Percentiles rank a stretch among this genome's conserved stretches.
Conservation (phyloP, 2,797 vertebrate genomes). For the Pampus argenteus region DNA sequence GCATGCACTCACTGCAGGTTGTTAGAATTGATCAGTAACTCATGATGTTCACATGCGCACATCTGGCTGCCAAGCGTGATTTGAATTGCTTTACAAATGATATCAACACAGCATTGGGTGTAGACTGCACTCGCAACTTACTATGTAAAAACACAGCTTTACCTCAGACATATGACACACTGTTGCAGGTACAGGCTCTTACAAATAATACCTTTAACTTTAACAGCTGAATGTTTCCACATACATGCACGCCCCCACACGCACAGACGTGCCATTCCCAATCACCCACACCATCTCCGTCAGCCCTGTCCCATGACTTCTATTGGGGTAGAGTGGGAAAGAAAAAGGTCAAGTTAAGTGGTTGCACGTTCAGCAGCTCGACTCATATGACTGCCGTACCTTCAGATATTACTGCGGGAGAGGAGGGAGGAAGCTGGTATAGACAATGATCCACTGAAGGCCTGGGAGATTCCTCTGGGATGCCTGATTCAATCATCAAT, state of each 20-base stretch:
- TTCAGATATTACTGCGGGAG: constrained; percentile 72
- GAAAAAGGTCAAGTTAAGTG: constrained; percentile 69
- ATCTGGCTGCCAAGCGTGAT: constrained; percentile 25
- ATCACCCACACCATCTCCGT: constrained; percentile 59
- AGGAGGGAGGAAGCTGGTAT: constrained; percentile 11
- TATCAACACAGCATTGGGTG: constrained; percentile 9
- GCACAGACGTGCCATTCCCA: constrained; percentile 53
- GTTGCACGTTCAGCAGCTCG: constrained; percentile 75
- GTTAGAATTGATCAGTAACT: constrained; percentile 10
- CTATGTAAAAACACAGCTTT: background rate
- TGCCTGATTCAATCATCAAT: constrained; percentile 52
- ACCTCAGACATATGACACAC: background rate
- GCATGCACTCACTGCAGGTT: constrained; percentile 12
- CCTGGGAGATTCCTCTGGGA: constrained; percentile 32
- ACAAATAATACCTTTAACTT: constrained; percentile 19
- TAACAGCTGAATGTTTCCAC: constrained; percentile 16
- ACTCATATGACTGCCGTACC: constrained; percentile 78
- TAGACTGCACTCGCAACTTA: background rate
- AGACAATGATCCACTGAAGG: constrained; percentile 45
- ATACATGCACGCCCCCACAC: constrained; percentile 20
- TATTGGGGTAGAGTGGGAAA: constrained; percentile 57
- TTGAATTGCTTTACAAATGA: constrained; percentile 43
- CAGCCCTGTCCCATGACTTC: constrained; percentile 76
- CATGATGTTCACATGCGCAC: constrained; percentile 29
- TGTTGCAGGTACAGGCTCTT: background rate